Percentiles rank a stretch among this genome's conserved stretches.
phyloP scores from a whole-genome alignment of 2,888 invertebrate genomes.

The Alitta virens region DNA sequence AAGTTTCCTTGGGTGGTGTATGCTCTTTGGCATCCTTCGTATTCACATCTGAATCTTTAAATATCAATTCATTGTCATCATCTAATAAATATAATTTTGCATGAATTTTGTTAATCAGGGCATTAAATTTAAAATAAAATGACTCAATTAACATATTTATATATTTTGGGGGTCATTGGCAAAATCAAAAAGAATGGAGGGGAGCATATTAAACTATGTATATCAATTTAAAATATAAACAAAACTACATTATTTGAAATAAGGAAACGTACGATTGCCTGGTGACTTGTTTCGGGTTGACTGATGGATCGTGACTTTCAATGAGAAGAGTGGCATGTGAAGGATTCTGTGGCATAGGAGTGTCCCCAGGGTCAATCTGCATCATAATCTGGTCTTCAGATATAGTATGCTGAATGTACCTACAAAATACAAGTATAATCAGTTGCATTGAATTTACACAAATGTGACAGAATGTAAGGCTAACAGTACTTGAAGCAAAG shows the following conservation, averaged over 20 bases:
- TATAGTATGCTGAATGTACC: conserved; percentile 70
- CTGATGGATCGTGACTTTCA: conserved; percentile 62
- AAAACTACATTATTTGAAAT: no score
- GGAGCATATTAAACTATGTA: no score
- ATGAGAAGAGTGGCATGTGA: conserved; percentile 70
- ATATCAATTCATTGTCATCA: no score
- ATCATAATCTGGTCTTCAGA: conserved; percentile 69
- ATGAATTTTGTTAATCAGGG: no score
- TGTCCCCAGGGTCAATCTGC: conserved; percentile 69
- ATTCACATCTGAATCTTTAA: conserved; percentile 76
- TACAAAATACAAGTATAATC: conserved; percentile 37
- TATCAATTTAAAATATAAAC: no score
- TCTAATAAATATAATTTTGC: no score
- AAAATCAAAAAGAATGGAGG: no score
- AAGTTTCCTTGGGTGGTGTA: conserved; percentile 93
- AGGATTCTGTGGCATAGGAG: conserved; percentile 67
- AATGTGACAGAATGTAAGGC: background rate
- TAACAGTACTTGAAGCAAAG: no score
- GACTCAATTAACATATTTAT: no score
- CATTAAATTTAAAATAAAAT: no score
- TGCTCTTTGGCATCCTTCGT: conserved; percentile 80
- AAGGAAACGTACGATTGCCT: conserved; percentile 11
- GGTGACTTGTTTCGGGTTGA: conserved; percentile 19
- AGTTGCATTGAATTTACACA: background rate
- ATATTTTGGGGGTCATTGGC: no score